Percentiles rank a stretch among this genome's conserved stretches.
Evolutionary conservation across 1,140 invertebrate genomes (phyloP).

Genomic region (Psilanteris sp.): DNA sequence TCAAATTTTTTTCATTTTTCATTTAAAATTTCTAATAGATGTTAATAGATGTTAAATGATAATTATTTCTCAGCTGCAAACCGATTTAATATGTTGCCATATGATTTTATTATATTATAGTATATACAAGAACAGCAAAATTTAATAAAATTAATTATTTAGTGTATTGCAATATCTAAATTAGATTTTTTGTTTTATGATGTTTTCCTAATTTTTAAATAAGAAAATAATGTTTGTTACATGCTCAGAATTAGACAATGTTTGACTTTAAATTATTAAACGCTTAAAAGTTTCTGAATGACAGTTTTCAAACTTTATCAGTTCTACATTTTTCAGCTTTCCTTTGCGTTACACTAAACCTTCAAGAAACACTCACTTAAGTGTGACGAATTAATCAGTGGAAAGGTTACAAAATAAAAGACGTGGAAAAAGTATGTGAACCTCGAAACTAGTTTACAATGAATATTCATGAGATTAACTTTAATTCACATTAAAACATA

Average conservation of each 20-base stretch:
- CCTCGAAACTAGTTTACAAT: slow-evolving; percentile 13
- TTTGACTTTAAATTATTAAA: slow-evolving; percentile 21
- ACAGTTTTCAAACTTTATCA: slow-evolving; percentile 37
- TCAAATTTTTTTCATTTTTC: no score
- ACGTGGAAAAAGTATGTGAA: slow-evolving; percentile 7
- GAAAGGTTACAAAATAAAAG: slow-evolving; percentile 22
- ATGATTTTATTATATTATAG: no score
- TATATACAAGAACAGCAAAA: no score
- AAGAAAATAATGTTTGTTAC: background rate
- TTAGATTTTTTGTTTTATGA: no score
- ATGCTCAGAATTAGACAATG: slow-evolving; percentile 1
- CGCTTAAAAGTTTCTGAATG: slow-evolving; percentile 19
- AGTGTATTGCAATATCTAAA: no score
- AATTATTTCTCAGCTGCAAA: no score
- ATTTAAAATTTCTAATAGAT: no score
- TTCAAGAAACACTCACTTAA: slow-evolving; percentile 34
- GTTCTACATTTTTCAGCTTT: slow-evolving; percentile 32
- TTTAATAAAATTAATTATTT: no score
- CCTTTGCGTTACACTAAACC: slow-evolving; percentile 13
- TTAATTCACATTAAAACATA: no score
- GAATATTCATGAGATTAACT: background rate
- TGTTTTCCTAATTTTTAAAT: no score
- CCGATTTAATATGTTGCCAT: no score
- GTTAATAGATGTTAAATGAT: no score
- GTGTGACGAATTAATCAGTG: slow-evolving; percentile 22